phyloP scores from a whole-genome alignment of 2,113 vertebrate genomes.

The Entelurus aequoreus region DNA sequence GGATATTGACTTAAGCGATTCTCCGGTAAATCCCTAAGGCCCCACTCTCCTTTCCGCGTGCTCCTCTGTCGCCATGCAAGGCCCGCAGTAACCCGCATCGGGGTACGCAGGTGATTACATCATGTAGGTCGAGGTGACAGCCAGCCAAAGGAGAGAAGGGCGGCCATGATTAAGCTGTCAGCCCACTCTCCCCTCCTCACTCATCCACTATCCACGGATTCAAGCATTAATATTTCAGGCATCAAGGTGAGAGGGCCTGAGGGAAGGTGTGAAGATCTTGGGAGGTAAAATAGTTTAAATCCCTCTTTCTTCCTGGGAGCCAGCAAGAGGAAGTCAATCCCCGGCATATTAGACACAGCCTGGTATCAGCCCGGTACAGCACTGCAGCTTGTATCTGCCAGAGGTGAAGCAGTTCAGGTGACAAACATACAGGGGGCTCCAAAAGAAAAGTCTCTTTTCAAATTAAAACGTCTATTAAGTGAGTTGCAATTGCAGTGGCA shows the following conservation, averaged over 20 bases:
- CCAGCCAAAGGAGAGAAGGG: constrained; percentile 51
- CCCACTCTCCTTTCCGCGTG: constrained; percentile 8
- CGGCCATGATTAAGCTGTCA: constrained; percentile 73
- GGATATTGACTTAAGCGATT: constrained; percentile 34
- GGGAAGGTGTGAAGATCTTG: constrained; percentile 64
- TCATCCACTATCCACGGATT: constrained; percentile 54
- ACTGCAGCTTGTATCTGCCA: constrained; percentile 43
- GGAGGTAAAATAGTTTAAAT: constrained; percentile 67
- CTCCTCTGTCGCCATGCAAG: constrained; percentile 33
- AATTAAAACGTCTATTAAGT: too few species aligned
- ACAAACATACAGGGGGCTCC: too few species aligned
- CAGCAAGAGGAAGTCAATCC: constrained; percentile 57
- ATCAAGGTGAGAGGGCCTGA: constrained; percentile 61
- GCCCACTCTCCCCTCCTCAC: constrained; percentile 48
- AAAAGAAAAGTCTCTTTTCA: too few species aligned
- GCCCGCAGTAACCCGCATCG: constrained; percentile 57
- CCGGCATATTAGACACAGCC: constrained; percentile 60
- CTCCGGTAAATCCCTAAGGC: constrained; percentile 28
- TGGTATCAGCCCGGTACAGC: constrained; percentile 58
- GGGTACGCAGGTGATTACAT: constrained; percentile 69
- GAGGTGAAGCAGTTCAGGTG: constrained; percentile 16
- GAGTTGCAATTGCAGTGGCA: too few species aligned
- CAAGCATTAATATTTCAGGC: constrained; percentile 71
- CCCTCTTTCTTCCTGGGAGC: constrained; percentile 50
- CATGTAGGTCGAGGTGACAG: constrained; percentile 72